A percentile compares a stretch with the other conserved stretches of the same genome.
Evolutionary conservation across 2,888 invertebrate species (phyloP).

Genomic region (Scrobipalpa costella): DNA sequence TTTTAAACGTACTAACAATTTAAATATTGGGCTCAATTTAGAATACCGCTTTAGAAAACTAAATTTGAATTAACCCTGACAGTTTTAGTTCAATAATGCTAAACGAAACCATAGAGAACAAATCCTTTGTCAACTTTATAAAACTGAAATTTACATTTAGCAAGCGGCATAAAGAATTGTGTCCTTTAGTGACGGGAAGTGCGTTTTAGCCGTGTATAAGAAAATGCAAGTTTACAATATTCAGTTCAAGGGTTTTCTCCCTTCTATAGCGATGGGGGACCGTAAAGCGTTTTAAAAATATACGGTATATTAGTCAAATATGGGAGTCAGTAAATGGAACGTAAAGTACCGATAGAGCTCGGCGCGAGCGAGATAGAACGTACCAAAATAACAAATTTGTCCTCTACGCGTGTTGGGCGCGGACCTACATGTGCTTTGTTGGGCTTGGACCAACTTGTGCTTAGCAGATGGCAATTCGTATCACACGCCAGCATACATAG

Average conservation of each 20-base stretch:
- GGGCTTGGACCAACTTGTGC: neutral
- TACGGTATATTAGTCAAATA: constrained; percentile 6
- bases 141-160: too few species aligned
- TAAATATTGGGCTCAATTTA: too few species aligned
- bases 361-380: constrained; percentile 4
- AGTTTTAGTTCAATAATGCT: too few species aligned
- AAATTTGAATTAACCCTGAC: too few species aligned
- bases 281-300: neutral
- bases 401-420: neutral
- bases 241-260: neutral
- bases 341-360: neutral
- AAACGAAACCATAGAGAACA: too few species aligned
- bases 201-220: neutral
- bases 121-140: too few species aligned
- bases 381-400: constrained; percentile 5
- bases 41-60: too few species aligned
- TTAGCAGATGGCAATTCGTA: neutral
- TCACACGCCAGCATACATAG: neutral
- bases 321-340: constrained; percentile 2
- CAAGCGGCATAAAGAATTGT: too few species aligned
- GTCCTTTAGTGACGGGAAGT: neutral
- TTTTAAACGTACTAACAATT: too few species aligned
- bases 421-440: neutral
- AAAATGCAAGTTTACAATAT: neutral
- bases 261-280: too few species aligned